Conservation (phyloP, 2,113 vertebrate genomes). For the Aphyosemion australe region DNA sequence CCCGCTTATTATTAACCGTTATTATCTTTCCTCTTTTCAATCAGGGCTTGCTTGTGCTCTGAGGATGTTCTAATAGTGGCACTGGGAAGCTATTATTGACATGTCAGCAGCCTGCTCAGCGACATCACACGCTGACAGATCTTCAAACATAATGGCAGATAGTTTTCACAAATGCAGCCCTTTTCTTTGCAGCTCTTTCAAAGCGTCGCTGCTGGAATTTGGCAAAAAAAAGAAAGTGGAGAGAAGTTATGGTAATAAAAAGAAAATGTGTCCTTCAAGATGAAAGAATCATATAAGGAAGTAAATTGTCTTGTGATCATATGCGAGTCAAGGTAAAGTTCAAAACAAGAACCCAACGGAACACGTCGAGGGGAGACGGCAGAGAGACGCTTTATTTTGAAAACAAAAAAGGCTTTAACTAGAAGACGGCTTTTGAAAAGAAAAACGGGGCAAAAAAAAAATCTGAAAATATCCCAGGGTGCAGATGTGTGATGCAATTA, state of each 20-base stretch:
- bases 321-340: neutral
- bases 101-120: conserved; percentile 54
- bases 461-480: neutral
- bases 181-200: conserved; percentile 36
- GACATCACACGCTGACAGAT: conserved; percentile 58
- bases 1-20: conserved; percentile 69
- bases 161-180: conserved; percentile 34
- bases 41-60: conserved; percentile 73
- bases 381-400: neutral
- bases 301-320: neutral
- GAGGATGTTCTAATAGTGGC: conserved; percentile 65
- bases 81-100: conserved; percentile 66
- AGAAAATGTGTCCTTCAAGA: conserved; percentile 3
- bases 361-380: neutral
- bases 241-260: neutral
- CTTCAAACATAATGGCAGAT: conserved; percentile 58
- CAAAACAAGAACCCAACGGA: neutral
- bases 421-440: neutral
- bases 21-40: conserved; percentile 78
- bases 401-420: neutral
- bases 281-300: neutral
- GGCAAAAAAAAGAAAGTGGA: conserved; percentile 8
- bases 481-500: neutral
- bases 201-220: conserved; percentile 16
- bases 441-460: neutral